Base-by-base conservation (phyloP, 2,888 invertebrate genomes). In the Apamea sordens region DNA sequence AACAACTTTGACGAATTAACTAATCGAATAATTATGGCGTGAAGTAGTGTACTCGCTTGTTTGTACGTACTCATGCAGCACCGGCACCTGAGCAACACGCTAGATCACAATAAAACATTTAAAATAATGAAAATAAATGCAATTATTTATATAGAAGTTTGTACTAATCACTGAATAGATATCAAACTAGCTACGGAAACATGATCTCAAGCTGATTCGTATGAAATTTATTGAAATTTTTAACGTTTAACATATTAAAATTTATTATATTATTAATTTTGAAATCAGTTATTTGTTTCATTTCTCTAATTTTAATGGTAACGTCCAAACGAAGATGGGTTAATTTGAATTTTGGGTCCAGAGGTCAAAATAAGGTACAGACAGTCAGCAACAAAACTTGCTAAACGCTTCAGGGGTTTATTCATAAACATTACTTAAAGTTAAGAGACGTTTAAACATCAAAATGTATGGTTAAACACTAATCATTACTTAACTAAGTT, bases 201-300 rank as follows among this genome's bases (percentile, higher is more conserved):
- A 92, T 91, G 93, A 91, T 91, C 89, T 90, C 87, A 86, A 88
- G 83, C 87, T 80, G 85, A 88, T 91, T 91, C 84, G 87, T 92
- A 91, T 86, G 85, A 89, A 91, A 91, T 91, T 92, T 92, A 92
- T 92, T 91, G 85, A 93, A 92, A 92, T 91, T 91, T 93, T 90
- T 93, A 92, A 94, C 89, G 88, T 92, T 91, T 92, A 91, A 91
- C 89, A 92, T 92, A 90, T 88, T 92, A 92, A 91, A 90, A 92
- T 90, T 90, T 90, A 90, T 85, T 83, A 89, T 86, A 88, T 87
- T 90, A 94, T 92, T 91, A 93, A 94, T 93, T 92, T 93, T 91
- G 88, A 91, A 90, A 90, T 76, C 84, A 84, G n/a, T 41, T 15
- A 28, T 76, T 87, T 85, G 89, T 92, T 92, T 93, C 53, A 90